phyloP scores from a whole-genome alignment of 2,888 invertebrate species.

The Argyra leucocephala region DNA sequence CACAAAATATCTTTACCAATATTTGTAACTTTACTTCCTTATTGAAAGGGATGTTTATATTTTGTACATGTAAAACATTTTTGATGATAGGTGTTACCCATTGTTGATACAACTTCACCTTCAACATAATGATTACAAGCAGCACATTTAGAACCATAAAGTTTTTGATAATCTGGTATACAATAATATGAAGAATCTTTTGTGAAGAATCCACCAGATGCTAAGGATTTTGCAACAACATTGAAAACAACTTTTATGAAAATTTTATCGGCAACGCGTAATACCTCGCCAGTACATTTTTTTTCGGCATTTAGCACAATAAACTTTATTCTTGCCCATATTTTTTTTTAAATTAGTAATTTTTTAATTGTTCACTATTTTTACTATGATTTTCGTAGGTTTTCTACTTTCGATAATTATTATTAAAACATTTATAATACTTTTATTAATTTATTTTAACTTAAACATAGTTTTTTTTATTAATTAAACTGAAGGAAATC shows the following conservation, averaged over 20 bases:
- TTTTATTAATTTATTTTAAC: not conserved
- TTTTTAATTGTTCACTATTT: not conserved
- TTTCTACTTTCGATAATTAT: constrained; percentile 28
- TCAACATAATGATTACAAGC: constrained; percentile 87
- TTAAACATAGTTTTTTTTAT: not conserved
- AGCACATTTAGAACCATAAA: constrained; percentile 70
- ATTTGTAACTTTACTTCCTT: constrained; percentile 59
- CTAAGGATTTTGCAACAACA: constrained; percentile 81
- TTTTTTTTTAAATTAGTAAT: not conserved
- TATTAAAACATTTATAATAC: constrained; percentile 12
- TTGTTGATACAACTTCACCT: constrained; percentile 84
- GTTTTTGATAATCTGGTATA: constrained; percentile 51
- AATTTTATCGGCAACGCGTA: constrained; percentile 94
- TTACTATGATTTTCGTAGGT: not conserved
- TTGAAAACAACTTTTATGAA: constrained; percentile 94
- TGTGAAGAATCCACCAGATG: constrained; percentile 90
- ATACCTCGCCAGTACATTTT: constrained; percentile 93
- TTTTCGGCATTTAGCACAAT: constrained; percentile 94
- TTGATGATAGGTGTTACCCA: constrained; percentile 85
- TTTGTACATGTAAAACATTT: constrained; percentile 79
- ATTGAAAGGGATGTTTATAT: constrained; percentile 53
- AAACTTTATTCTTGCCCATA: constrained; percentile 56
- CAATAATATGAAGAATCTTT: constrained; percentile 88
- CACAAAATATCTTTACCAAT: constrained; percentile 86
- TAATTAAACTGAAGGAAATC: no score